Evolutionary conservation across 2,888 invertebrate genomes (phyloP), one percentile per base, ranked within the genome.

Genomic region (Xestobium rufovillosum): DNA sequence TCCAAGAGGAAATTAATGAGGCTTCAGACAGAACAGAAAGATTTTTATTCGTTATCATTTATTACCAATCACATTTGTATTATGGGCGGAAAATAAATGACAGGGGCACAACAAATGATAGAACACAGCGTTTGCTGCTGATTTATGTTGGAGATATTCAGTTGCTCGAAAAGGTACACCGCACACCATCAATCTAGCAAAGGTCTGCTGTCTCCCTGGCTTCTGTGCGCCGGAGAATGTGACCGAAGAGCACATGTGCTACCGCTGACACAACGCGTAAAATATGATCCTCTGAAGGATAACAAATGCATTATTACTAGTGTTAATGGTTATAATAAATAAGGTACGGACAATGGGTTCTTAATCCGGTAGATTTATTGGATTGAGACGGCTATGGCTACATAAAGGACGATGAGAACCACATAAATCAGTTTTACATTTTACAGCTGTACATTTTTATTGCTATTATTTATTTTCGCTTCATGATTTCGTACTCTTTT

Each of bases 251-350:
- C 57, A 59, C 58, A 57, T 57, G 58, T 63, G 61, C 60, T 61
- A 60, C 59, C 54, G 59, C 54, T 58, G 60, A 59, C 59, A 56
- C 49, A 47, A 41, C 54, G 23, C 48, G 54, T 58, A 62, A 64
- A 62, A 63, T 62, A 63, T 62, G 60, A 61, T 61, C 52, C 61
- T 60, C 57, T 55, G 60, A 62, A 62, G 63, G 63, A 65, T 66
- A 65, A 66, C 65, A 63, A 66, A 65, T 64, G 66, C 65, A 66
- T 66, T 66, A 66, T 66, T 63, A 64, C 63, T 61, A 60, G 62
- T 65, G 65, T 64, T 64, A 65, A 65, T 64, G 63, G 63, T 63
- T 61, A 60, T 62, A 61, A 65, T 65, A 65, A 65, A 65, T 65
- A 65, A 64, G 61, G 59, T 56, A 53, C 58, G 62, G 61, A 65